phyloP scores from a whole-genome alignment of 2,888 invertebrate species.

The Baccha elongata region DNA sequence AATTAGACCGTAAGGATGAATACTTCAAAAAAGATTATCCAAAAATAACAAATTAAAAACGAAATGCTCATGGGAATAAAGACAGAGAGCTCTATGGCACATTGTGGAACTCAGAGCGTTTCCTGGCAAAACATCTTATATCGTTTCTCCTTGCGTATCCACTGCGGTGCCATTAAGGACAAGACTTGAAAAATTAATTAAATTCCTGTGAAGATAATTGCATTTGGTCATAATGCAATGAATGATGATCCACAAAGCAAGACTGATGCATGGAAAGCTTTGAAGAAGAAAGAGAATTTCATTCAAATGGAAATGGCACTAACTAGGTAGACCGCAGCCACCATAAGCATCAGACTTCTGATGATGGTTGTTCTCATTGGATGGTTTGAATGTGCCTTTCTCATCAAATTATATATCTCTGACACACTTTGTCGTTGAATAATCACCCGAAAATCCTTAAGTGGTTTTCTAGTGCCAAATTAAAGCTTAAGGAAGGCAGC shows the following conservation, averaged over 20 bases:
- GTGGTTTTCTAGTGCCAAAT: conserved; percentile 67
- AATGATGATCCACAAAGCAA: conserved; percentile 60
- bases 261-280: conserved; percentile 42
- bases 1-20: conserved; percentile 51
- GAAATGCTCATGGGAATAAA: conserved; percentile 23
- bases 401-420: conserved; percentile 16
- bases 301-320: conserved; percentile 64
- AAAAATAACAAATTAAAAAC: conserved; percentile 29
- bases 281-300: conserved; percentile 39
- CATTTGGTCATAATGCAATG: conserved; percentile 72
- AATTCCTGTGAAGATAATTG: conserved; percentile 72
- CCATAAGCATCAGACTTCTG: not conserved
- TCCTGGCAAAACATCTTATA: conserved; percentile 48
- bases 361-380: not conserved
- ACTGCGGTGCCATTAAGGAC: conserved; percentile 64
- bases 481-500: conserved; percentile 53
- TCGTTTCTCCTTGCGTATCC: conserved; percentile 46
- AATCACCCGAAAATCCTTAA: conserved; percentile 68
- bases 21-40: conserved; percentile 61
- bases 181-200: conserved; percentile 72
- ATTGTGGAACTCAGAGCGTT: conserved; percentile 9
- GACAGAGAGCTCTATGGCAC: not conserved
- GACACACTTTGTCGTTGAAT: conserved; percentile 63
- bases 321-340: conserved; percentile 35
- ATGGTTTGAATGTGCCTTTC: conserved; percentile 1